Base-by-base conservation (phyloP, 2,888 invertebrate genomes). In the Pseudococcus longispinus region DNA sequence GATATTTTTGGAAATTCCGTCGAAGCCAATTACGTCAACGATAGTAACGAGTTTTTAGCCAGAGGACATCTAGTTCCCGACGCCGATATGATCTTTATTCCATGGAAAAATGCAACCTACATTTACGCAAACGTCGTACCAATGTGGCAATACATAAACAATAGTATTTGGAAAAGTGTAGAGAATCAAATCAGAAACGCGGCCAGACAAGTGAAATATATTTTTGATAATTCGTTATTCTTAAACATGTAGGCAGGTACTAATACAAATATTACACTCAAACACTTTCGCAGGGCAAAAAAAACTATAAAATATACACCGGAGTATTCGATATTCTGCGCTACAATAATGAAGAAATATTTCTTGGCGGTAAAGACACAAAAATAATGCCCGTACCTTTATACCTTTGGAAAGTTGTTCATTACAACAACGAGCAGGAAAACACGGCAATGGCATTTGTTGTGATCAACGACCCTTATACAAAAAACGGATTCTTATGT, bases 351-450 rank as follows among this genome's bases (percentile, higher is more conserved):
- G 5, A 20, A 18, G 0, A 42, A 15, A 42, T 80, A 18, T 80
- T 8, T 42, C 77, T 80, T 2, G 77, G 29, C 0, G 37, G 77
- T 6, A 42, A 6, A 74, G 13, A 29, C 0, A 32, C 70, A 0
- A 1, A 29, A 3, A 42, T 42, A n/a, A 42, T 42, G 37, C 77
- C 77, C 23, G 18, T 80, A 20, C 77, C 77, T 0, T 11, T 23
- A n/a, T 80, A 20, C 42, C 77, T 80, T 42, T 80, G 77, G 77
- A 80, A 80, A 42, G 42, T 80, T 20, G n/a, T 80, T 80, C 42
- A 80, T 23, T 37, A 37, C 4, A 37, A 5, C 8, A 20, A 80
- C 29, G 42, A 80, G 29, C 3, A 80, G n/a, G 42, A n/a, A 42
- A 80, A 42, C 15, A n/a, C 42, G 42, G 77, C 37, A 8, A 42